Percentiles rank a stretch among this genome's conserved stretches.
phyloP scores from a whole-genome alignment of 2,113 vertebrate species.

The Zosterops pallidus region DNA sequence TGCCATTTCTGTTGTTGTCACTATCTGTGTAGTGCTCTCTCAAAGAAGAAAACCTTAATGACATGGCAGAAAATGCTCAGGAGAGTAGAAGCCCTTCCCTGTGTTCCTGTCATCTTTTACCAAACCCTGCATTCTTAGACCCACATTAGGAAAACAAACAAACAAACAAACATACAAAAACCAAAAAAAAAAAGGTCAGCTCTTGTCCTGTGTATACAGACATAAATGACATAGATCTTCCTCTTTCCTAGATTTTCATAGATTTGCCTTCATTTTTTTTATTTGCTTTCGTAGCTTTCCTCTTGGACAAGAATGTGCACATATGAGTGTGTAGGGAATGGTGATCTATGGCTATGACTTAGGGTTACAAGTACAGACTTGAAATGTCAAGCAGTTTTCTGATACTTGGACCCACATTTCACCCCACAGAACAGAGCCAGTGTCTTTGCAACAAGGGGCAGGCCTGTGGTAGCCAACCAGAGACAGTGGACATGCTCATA shows the following conservation, averaged over 20 bases:
- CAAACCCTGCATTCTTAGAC: neutral
- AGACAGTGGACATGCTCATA: neutral
- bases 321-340: fast-evolving
- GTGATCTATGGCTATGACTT: neutral
- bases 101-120: neutral
- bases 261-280: neutral
- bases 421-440: neutral
- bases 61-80: neutral
- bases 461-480: neutral
- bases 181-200: neutral
- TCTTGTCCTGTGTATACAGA: neutral
- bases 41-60: neutral
- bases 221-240: fast-evolving
- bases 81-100: neutral
- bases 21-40: neutral
- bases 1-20: neutral
- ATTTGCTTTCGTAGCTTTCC: neutral
- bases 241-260: neutral
- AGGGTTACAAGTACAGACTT: neutral
- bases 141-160: neutral
- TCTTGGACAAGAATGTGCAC: neutral
- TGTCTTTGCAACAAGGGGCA: neutral
- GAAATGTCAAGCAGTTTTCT: neutral
- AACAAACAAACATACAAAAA: neutral
- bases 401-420: neutral